Percentiles rank a stretch among this genome's conserved stretches.
phyloP scores from a whole-genome alignment of 2,888 invertebrate genomes.

The Bellardia bayeri region DNA sequence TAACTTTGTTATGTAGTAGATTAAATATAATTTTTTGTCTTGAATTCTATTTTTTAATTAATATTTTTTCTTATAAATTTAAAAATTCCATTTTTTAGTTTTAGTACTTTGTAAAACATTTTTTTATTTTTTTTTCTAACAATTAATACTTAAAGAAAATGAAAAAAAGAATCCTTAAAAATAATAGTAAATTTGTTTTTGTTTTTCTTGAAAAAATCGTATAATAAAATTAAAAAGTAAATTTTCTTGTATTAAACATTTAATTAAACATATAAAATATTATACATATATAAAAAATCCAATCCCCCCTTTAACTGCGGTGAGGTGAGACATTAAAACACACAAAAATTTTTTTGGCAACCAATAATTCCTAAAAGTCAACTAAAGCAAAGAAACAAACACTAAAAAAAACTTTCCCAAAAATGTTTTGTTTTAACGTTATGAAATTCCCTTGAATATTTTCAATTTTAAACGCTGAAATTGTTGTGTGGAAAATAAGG shows the following conservation, averaged over 20 bases:
- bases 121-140: conserved; percentile 50
- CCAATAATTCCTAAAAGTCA: conserved; percentile 53
- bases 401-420: conserved; percentile 29
- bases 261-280: conserved; percentile 29
- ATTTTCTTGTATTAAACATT: conserved; percentile 60
- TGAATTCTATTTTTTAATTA: conserved; percentile 71
- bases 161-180: conserved; percentile 69
- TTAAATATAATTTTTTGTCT: conserved; percentile 69
- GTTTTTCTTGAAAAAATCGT: conserved; percentile 65
- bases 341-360: conserved; percentile 80
- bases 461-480: conserved; percentile 78
- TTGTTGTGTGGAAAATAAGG: conserved; percentile 85
- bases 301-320: conserved; percentile 76
- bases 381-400: conserved; percentile 32
- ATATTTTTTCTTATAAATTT: conserved; percentile 59
- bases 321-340: conserved; percentile 85
- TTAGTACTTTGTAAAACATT: conserved; percentile 79
- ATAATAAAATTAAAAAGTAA: conserved; percentile 48
- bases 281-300: conserved; percentile 59
- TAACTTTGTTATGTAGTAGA: conserved; percentile 73
- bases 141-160: conserved; percentile 57
- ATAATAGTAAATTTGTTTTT: conserved; percentile 70
- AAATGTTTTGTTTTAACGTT: conserved; percentile 39
- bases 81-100: conserved; percentile 76
- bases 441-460: conserved; percentile 44